These are phyloP conservation scores for Pinctada fucata DNA, from an alignment of 2,888 invertebrate species.

Conservation along the genomic window DNA sequence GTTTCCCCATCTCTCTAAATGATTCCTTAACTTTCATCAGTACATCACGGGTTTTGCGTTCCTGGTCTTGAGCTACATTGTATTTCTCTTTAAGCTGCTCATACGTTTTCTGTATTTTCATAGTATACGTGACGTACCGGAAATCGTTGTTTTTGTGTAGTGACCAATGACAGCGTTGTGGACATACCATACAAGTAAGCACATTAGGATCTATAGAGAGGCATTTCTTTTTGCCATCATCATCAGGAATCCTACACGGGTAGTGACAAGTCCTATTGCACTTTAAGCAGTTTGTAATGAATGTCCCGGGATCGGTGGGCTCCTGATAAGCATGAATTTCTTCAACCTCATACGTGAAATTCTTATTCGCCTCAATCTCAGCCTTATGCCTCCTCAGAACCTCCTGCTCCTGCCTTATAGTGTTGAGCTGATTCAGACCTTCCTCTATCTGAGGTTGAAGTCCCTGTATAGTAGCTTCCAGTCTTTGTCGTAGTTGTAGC, in stretches of 20 bases:
- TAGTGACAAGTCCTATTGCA: slow-evolving; percentile 62
- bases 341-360: slow-evolving; percentile 51
- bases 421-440: slow-evolving; percentile 37
- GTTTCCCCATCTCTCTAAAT: slow-evolving; percentile 36
- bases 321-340: slow-evolving; percentile 42
- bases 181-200: slow-evolving; percentile 38
- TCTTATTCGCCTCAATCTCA: slow-evolving; percentile 45
- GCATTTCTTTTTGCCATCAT: slow-evolving; percentile 52
- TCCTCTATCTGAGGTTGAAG: slow-evolving; percentile 37
- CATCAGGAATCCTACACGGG: slow-evolving; percentile 49
- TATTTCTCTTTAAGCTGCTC: slow-evolving; percentile 51
- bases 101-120: slow-evolving; percentile 45
- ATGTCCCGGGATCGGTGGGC: slow-evolving; percentile 30
- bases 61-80: slow-evolving; percentile 40
- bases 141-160: slow-evolving; percentile 40
- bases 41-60: slow-evolving; percentile 30
- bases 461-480: slow-evolving; percentile 41
- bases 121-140: slow-evolving; percentile 25
- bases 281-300: slow-evolving; percentile 57
- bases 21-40: slow-evolving; percentile 22
- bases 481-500: slow-evolving; percentile 41
- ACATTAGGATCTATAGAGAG: slow-evolving; percentile 39
- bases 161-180: slow-evolving; percentile 41
- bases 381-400: slow-evolving; percentile 36
- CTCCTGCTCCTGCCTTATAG: slow-evolving; percentile 31